phyloP scores from a whole-genome alignment of 1,140 invertebrate species.

The Solenopsis fugax region DNA sequence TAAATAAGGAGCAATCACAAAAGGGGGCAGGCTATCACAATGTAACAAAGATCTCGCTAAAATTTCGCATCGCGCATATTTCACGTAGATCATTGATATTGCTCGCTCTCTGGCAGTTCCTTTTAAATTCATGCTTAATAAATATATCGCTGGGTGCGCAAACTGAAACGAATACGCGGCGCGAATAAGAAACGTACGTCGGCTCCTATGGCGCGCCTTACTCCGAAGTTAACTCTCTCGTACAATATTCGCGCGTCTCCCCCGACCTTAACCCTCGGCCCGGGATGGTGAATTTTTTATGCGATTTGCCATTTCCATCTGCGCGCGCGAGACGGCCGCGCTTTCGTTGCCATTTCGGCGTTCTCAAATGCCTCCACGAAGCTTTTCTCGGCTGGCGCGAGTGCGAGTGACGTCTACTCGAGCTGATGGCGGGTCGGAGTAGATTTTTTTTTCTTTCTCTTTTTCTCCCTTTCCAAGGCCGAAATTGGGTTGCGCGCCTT shows the following conservation, averaged over 20 bases:
- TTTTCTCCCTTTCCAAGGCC: not conserved
- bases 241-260: slow-evolving; percentile 56
- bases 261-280: slow-evolving; percentile 56
- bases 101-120: not conserved
- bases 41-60: not conserved
- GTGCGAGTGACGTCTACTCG: slow-evolving; percentile 66
- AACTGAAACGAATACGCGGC: slow-evolving; percentile 54
- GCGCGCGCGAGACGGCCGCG: slow-evolving; percentile 28
- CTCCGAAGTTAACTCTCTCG: slow-evolving; percentile 40
- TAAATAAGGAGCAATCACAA: not conserved
- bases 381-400: slow-evolving; percentile 57
- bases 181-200: slow-evolving; percentile 50
- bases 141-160: slow-evolving; percentile 51
- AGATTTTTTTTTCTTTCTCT: slow-evolving; percentile 29
- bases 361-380: slow-evolving; percentile 38
- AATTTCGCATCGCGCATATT: not conserved
- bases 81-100: slow-evolving; percentile 34
- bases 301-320: slow-evolving; percentile 67
- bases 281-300: slow-evolving; percentile 65
- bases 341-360: slow-evolving; percentile 44
- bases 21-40: not conserved
- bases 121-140: slow-evolving; percentile 49
- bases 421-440: slow-evolving; percentile 48
- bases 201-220: slow-evolving; percentile 15
- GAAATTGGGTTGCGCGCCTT: slow-evolving; percentile 71